Percentiles rank a stretch among this genome's conserved stretches.
Conservation (phyloP, 2,888 invertebrate genomes). For the Epicampocera succincta region DNA sequence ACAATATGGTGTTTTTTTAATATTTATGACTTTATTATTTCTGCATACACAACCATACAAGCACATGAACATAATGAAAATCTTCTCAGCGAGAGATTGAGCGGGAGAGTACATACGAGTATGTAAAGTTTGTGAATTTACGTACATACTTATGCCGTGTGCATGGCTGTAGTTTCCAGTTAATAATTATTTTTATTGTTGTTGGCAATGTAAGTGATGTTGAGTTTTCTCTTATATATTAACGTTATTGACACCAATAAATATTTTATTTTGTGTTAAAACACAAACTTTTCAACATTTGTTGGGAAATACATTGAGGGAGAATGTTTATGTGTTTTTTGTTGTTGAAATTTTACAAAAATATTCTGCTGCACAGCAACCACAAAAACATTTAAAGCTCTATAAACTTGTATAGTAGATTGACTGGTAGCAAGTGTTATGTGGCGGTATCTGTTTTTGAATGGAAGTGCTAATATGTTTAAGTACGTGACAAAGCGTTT, state of each 20-base stretch:
- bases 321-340: neutral
- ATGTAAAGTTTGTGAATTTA: neutral
- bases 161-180: slow-evolving; percentile 9
- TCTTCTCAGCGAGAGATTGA: neutral
- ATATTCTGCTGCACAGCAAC: slow-evolving; percentile 16
- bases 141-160: neutral
- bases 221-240: slow-evolving; percentile 44
- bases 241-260: slow-evolving; percentile 63
- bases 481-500: slow-evolving; percentile 9
- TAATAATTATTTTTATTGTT: slow-evolving; percentile 31
- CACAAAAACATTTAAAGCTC: slow-evolving; percentile 11
- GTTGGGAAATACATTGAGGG: neutral
- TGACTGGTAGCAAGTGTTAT: slow-evolving; percentile 2
- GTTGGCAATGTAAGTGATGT: slow-evolving; percentile 47
- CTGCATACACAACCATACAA: neutral
- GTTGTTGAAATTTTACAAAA: neutral
- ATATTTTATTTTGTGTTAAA: slow-evolving; percentile 48
- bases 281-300: slow-evolving; percentile 1
- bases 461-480: slow-evolving; percentile 3
- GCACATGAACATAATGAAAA: neutral
- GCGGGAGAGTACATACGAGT: neutral
- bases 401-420: slow-evolving; percentile 31
- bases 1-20: slow-evolving; percentile 37
- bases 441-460: neutral
- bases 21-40: slow-evolving; percentile 63